Evolutionary conservation across 2,888 invertebrate species (phyloP), one percentile per base, ranked within the genome.

Genomic region (Spisula solida): DNA sequence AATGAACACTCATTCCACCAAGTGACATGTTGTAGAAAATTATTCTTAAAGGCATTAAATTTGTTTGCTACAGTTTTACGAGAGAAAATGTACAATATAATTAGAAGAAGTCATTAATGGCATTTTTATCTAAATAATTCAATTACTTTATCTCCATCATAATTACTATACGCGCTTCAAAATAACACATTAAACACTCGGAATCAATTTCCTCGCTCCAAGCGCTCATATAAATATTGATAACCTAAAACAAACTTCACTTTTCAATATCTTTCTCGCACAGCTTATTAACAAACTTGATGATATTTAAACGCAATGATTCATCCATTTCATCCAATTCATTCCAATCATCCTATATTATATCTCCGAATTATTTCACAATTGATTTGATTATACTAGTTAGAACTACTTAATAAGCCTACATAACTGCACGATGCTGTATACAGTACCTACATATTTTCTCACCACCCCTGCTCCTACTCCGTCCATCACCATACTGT

Each of bases 351-450:
- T 41, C 41, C 41, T 8, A 12, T 66, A 12, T 14, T 51, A 51
- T 66, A 56, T 56, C n/a, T 66, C 60, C 60, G 25, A 66, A 66
- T 25, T 66, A 51, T n/a, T 66, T 66, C 60, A 66, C 60, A 66
- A 25, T n/a, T 12, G 25, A 20, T 66, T 66, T n/a, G n/a, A 66
- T n/a, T 2, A 41, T 41, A 41, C 41, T 2, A 41, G 41, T 25
- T 25, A n/a, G n/a, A n/a, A n/a, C n/a, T n/a, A 66, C 25, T 60
- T 25, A 66, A n/a, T 60, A 60, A 60, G n/a, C n/a, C 10, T 66
- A 8, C 25, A 25, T n/a, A 66, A 75, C 75, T 75, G 75, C 75
- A 75, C 75, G 75, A 75, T 75, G 75, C 34, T 75, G 75, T 18
- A 34, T 14, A 34, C 31, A 14, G 25, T 34, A 34, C 75, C 29